Evolutionary conservation across 1,140 invertebrate species (phyloP).

Genomic region (Centruroides sculpturatus): DNA sequence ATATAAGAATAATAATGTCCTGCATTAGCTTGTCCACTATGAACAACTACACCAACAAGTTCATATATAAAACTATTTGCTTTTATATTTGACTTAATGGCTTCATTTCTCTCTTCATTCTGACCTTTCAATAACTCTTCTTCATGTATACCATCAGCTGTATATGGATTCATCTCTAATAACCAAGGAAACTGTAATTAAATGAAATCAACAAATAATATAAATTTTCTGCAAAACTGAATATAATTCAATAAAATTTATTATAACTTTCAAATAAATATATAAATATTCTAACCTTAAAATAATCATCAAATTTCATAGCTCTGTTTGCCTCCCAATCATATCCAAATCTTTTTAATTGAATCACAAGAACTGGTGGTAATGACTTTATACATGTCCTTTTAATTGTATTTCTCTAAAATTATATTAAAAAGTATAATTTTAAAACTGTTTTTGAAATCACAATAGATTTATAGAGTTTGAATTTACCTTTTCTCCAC

Average conservation of each 20-base stretch:
- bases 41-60: slow-evolving; percentile 43
- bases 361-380: slow-evolving; percentile 42
- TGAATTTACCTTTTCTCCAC: slow-evolving; percentile 37
- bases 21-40: slow-evolving; percentile 45
- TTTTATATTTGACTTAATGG: slow-evolving; percentile 1
- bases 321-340: slow-evolving; percentile 45
- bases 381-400: slow-evolving; percentile 41
- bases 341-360: slow-evolving; percentile 45
- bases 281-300: slow-evolving; percentile 26
- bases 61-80: slow-evolving; percentile 26
- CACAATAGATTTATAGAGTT: background rate
- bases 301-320: slow-evolving; percentile 47
- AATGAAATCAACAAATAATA: too few relatives aligned
- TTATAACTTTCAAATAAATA: too few relatives aligned
- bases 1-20: slow-evolving; percentile 49
- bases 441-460: background rate
- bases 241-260: too few relatives aligned
- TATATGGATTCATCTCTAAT: slow-evolving; percentile 46
- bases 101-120: slow-evolving; percentile 9
- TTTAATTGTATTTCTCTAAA: slow-evolving; percentile 37
- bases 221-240: too few relatives aligned
- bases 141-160: slow-evolving; percentile 36
- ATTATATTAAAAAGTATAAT: background rate
- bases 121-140: slow-evolving; percentile 29
- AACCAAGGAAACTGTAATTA: slow-evolving; percentile 36